Evolutionary conservation across 1,140 invertebrate genomes (phyloP).

Genomic region (Solenopsis fugax): DNA sequence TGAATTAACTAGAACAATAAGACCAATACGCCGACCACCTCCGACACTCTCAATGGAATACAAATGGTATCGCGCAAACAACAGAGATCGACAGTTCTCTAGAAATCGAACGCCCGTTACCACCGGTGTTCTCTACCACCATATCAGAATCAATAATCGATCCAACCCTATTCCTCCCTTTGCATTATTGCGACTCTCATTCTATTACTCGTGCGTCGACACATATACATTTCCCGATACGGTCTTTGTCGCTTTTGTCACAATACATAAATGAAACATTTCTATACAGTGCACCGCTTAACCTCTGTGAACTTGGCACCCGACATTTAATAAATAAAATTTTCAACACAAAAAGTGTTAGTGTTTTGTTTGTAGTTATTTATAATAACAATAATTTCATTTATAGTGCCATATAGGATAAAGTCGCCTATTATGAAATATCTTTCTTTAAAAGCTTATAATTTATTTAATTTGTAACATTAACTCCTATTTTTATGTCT

Average conservation of each 20-base stretch:
- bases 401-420: too few species aligned
- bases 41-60: constrained; percentile 62
- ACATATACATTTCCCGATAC: constrained; percentile 59
- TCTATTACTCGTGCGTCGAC: constrained; percentile 45
- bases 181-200: constrained; percentile 47
- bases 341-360: too few species aligned
- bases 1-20: constrained; percentile 59
- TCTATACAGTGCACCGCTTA: constrained; percentile 7
- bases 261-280: constrained; percentile 60
- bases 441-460: too few species aligned
- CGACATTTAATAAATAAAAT: too few species aligned
- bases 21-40: constrained; percentile 57
- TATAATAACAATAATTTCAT: too few species aligned
- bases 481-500: too few species aligned
- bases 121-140: constrained; percentile 29
- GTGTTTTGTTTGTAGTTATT: too few species aligned
- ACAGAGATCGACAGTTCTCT: constrained; percentile 49
- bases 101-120: constrained; percentile 29
- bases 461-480: too few species aligned
- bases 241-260: constrained; percentile 52
- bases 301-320: too few species aligned
- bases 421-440: too few species aligned
- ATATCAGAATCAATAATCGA: constrained; percentile 49
- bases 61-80: constrained; percentile 55
- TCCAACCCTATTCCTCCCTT: constrained; percentile 52